Percentiles rank a stretch among this genome's conserved stretches.
phyloP scores from a whole-genome alignment of 2,113 vertebrate genomes.

The Barnardius zonarius region DNA sequence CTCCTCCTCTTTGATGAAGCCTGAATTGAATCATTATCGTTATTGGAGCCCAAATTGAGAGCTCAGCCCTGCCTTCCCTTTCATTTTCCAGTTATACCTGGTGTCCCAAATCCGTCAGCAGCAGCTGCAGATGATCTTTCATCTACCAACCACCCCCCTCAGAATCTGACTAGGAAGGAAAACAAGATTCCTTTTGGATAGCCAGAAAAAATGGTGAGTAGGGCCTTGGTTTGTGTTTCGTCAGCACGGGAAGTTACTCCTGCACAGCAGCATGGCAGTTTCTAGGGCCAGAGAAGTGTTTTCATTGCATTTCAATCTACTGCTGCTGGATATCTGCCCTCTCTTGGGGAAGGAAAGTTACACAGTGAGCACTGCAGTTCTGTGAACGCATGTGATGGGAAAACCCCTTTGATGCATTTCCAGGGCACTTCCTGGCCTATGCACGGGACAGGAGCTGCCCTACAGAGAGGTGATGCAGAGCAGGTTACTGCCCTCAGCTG shows the following conservation, averaged over 20 bases:
- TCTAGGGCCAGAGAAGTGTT: neutral
- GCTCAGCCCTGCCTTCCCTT: neutral
- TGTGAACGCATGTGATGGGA: neutral
- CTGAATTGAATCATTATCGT: neutral
- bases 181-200: neutral
- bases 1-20: neutral
- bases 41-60: neutral
- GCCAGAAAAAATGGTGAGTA: neutral
- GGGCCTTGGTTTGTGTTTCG: neutral
- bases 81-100: neutral
- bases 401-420: neutral
- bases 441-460: neutral
- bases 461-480: neutral
- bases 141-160: rapidly evolving
- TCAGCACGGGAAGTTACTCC: neutral
- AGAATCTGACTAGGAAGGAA: neutral
- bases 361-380: neutral
- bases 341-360: neutral
- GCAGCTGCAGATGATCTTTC: neutral
- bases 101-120: neutral
- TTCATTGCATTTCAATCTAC: neutral
- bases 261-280: neutral
- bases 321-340: neutral
- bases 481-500: neutral
- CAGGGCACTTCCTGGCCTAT: neutral